Percentiles rank a stretch among this genome's conserved stretches.
Conservation (phyloP, 2,113 vertebrate species). For the Tichodroma muraria region DNA sequence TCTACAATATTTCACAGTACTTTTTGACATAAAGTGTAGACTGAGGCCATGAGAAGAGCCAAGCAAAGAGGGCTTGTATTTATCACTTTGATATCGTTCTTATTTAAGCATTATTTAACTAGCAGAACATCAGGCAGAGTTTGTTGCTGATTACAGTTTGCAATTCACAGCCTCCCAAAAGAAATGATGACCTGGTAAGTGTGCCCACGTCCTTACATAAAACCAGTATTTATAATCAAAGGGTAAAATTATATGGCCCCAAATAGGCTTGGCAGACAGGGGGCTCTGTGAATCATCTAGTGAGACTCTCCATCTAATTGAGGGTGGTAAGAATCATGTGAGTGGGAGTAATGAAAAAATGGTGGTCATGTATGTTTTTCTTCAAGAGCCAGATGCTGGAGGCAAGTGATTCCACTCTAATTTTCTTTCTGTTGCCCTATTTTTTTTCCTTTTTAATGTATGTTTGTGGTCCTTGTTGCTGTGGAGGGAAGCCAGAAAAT, state of each 20-base stretch:
- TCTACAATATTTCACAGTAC: conserved; percentile 5
- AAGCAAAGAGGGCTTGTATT: neutral
- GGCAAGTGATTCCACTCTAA: conserved; percentile 7
- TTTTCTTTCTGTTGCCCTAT: neutral
- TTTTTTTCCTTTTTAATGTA: neutral
- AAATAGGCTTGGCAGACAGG: neutral
- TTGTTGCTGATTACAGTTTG: conserved; percentile 22
- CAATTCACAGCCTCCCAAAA: neutral
- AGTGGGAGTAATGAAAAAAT: neutral
- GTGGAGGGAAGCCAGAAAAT: neutral
- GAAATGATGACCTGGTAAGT: neutral
- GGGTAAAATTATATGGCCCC: neutral
- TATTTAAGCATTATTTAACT: conserved; percentile 35
- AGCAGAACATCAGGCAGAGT: neutral
- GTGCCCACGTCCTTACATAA: neutral
- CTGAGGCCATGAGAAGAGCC: conserved; percentile 5
- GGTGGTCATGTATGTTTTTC: neutral
- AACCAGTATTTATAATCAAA: neutral
- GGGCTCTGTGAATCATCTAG: neutral
- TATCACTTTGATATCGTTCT: conserved; percentile 2
- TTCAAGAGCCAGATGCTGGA: conserved; percentile 36
- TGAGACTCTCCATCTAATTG: neutral
- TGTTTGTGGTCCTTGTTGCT: neutral
- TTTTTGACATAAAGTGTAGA: conserved; percentile 13
- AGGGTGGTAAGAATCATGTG: neutral